Conservation (phyloP, 2,113 vertebrate species). For the Grantiella picta region DNA sequence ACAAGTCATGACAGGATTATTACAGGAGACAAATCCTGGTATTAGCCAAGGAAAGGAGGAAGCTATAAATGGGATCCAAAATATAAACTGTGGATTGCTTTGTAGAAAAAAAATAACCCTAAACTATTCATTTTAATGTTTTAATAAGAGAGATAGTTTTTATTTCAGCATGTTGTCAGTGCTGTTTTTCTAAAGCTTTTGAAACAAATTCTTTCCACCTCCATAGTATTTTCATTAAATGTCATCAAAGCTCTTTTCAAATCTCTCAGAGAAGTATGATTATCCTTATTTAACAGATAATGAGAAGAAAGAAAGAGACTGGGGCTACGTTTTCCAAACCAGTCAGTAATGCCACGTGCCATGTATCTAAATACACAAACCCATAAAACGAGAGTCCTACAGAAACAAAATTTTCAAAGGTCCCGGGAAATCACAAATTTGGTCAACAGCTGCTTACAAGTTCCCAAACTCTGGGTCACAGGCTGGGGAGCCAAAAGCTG, state of each 20-base stretch:
- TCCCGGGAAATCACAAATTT: not conserved
- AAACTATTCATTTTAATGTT: not conserved
- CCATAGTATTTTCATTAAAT: conserved; percentile 55
- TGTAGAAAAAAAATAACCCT: not conserved
- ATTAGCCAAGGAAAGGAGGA: not conserved
- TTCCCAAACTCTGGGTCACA: not conserved
- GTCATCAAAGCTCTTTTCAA: conserved; percentile 44
- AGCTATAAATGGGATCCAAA: not conserved
- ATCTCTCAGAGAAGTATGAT: conserved; percentile 37
- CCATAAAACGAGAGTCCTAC: not conserved
- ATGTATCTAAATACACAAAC: not conserved
- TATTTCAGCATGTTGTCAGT: conserved; percentile 25
- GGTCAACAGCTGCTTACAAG: not conserved
- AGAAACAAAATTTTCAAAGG: not conserved
- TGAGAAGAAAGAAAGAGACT: conserved; percentile 6
- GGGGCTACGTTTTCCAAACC: not conserved
- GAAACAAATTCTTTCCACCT: conserved; percentile 54
- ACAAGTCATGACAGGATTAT: conserved; percentile 1
- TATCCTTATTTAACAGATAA: conserved; percentile 57
- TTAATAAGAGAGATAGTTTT: not conserved
- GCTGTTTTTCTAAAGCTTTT: conserved; percentile 43
- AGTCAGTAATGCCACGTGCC: not conserved
- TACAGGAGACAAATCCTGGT: not conserved
- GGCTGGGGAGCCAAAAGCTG: not conserved
- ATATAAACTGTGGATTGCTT: not conserved